Conservation (phyloP, 2,888 invertebrate species). For the Drosophila emarginata region DNA sequence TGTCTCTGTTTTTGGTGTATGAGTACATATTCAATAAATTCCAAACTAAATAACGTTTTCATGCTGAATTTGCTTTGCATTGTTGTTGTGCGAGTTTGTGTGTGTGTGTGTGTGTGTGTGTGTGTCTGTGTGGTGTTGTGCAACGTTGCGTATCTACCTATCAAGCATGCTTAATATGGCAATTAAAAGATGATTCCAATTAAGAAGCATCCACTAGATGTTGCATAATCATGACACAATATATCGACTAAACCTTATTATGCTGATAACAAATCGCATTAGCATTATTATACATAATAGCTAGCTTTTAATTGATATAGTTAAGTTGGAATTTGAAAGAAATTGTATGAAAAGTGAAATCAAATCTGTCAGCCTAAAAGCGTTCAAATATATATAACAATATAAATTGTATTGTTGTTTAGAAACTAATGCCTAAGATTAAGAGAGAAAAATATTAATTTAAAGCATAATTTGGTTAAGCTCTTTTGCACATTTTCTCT, state of each 20-base stretch:
- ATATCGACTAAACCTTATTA: conserved; percentile 37
- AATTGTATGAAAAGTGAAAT: background rate
- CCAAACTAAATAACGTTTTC: conserved; percentile 66
- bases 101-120: conserved; percentile 8
- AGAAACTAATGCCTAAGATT: background rate
- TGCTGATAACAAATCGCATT: conserved; percentile 21
- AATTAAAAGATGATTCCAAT: conserved; percentile 67
- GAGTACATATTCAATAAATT: conserved; percentile 57
- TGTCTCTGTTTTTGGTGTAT: conserved; percentile 44
- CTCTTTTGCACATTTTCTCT: background rate
- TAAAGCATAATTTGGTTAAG: background rate
- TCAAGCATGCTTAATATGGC: conserved; percentile 58
- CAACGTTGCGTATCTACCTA: background rate
- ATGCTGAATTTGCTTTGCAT: conserved; percentile 62
- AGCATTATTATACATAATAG: conserved; percentile 53
- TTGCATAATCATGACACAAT: conserved; percentile 42
- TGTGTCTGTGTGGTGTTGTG: background rate
- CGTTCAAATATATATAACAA: background rate
- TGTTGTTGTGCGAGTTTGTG: conserved; percentile 5
- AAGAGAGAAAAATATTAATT: background rate
- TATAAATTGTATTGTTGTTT: background rate
- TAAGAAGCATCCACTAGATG: conserved; percentile 46
- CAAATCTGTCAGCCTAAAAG: too few relatives aligned
- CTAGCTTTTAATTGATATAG: conserved; percentile 73
- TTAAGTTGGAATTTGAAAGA: conserved; percentile 47